A percentile compares a stretch with the other conserved stretches of the same genome.
phyloP scores from a whole-genome alignment of 2,888 invertebrate species.

The Phlogophora meticulosa region DNA sequence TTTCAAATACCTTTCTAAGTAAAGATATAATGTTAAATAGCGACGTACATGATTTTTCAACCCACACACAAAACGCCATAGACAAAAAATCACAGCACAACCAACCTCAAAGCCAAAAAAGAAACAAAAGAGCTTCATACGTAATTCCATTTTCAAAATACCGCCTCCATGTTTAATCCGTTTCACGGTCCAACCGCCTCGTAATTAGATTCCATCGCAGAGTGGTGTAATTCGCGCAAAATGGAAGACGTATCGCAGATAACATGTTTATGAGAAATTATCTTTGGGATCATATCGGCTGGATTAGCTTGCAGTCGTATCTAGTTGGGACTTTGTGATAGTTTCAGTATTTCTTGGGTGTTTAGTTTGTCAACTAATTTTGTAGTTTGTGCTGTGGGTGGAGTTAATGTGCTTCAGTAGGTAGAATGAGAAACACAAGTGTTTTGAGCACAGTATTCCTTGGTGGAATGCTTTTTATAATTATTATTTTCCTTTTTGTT shows the following conservation, averaged over 20 bases:
- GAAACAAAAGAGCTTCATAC: slow-evolving; percentile 22
- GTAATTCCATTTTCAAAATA: slow-evolving; percentile 49
- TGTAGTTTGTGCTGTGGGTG: slow-evolving; percentile 20
- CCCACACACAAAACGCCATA: slow-evolving; percentile 1
- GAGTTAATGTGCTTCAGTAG: not conserved
- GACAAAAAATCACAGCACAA: slow-evolving; percentile 41
- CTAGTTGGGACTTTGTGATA: slow-evolving; percentile 39
- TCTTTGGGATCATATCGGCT: slow-evolving; percentile 70
- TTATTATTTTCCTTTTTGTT: not conserved
- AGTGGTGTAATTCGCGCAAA: slow-evolving; percentile 89
- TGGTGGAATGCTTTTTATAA: not conserved
- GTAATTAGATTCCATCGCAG: slow-evolving; percentile 86
- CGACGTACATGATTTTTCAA: not conserved
- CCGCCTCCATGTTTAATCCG: slow-evolving; percentile 69
- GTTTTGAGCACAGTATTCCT: not conserved
- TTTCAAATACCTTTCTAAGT: not conserved
- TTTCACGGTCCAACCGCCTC: slow-evolving; percentile 65
- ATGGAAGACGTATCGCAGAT: slow-evolving; percentile 83
- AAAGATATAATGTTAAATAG: not conserved
- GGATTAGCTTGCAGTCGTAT: slow-evolving; percentile 48
- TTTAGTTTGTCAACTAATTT: slow-evolving; percentile 46
- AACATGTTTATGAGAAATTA: slow-evolving; percentile 84
- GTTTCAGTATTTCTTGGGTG: slow-evolving; percentile 16
- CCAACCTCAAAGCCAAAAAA: slow-evolving; percentile 22
- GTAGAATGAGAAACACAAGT: not conserved